A percentile compares a stretch with the other conserved stretches of the same genome.
phyloP scores from a whole-genome alignment of 2,888 invertebrate species.

The Halocaridina rubra region DNA sequence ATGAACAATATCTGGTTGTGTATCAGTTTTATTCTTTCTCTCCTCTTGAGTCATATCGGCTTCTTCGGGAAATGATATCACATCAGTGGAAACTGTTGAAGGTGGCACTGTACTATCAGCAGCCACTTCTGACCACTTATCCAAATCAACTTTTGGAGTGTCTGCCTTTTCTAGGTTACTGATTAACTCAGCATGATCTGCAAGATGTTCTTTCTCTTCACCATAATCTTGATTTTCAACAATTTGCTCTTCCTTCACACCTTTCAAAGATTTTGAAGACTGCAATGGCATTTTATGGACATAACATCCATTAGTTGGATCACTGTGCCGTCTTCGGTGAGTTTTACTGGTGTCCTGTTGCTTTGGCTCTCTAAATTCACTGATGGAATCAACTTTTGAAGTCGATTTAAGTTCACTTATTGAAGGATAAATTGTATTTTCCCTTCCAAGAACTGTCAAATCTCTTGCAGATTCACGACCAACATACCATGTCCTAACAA shows the following conservation, averaged over 20 bases:
- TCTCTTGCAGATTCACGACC: constrained; percentile 32
- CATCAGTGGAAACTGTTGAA: no score
- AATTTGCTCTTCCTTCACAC: constrained; percentile 13
- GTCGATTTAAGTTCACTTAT: constrained; percentile 18
- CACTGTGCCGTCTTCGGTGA: constrained; percentile 49
- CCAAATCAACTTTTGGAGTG: no score
- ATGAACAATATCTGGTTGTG: background rate
- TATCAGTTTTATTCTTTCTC: no score
- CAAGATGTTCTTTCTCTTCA: background rate
- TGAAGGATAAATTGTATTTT: background rate
- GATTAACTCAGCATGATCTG: no score
- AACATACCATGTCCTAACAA: constrained; percentile 28
- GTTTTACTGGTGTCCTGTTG: background rate
- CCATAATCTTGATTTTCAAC: background rate
- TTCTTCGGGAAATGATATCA: no score
- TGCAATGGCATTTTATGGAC: background rate
- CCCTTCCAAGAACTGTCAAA: constrained; percentile 15
- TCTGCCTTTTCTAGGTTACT: no score
- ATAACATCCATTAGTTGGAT: constrained; percentile 49
- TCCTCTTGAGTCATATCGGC: no score
- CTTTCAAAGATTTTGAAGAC: background rate
- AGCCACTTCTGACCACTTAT: no score
- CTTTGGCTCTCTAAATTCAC: background rate
- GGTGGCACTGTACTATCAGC: no score
- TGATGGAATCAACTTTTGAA: background rate